A percentile compares a stretch with the other conserved stretches of the same genome.
Conservation (phyloP, 2,888 invertebrate species). For the Scaptomyza cyrtandrae region DNA sequence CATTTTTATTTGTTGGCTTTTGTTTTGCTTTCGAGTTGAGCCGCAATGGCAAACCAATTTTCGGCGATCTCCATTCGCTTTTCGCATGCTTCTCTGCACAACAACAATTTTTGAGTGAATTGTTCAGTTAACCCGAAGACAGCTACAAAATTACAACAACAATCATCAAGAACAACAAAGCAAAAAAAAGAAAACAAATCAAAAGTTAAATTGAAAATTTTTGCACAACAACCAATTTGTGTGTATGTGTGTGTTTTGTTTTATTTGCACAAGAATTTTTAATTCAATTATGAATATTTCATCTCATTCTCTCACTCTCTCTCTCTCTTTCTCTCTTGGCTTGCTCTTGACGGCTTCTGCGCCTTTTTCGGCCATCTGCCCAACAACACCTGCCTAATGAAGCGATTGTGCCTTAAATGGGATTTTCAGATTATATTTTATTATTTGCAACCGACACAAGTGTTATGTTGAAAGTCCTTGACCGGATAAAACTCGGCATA, state of each 20-base stretch:
- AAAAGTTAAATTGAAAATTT: constrained; percentile 35
- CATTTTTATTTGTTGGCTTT: constrained; percentile 5
- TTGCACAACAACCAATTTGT: constrained; percentile 21
- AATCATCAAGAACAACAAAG: constrained; percentile 15
- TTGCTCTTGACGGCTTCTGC: background rate
- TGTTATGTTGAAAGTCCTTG: background rate
- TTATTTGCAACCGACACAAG: background rate
- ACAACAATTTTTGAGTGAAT: constrained; percentile 42
- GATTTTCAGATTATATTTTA: background rate
- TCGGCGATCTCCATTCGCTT: constrained; percentile 45
- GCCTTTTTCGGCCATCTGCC: constrained; percentile 4
- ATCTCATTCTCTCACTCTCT: background rate
- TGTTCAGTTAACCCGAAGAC: constrained; percentile 18
- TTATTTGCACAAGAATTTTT: constrained; percentile 34
- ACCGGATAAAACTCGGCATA: background rate
- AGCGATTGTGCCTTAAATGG: constrained; percentile 4
- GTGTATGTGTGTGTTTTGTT: background rate
- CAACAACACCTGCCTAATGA: constrained; percentile 13
- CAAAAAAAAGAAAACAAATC: constrained; percentile 5
- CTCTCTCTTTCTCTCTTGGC: constrained; percentile 8
- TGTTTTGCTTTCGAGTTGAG: constrained; percentile 20
- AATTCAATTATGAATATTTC: constrained; percentile 46
- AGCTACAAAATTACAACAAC: constrained; percentile 7
- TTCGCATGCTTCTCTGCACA: constrained; percentile 55
- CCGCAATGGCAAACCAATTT: constrained; percentile 49